Percentiles rank a stretch among this genome's conserved stretches.
phyloP scores from a whole-genome alignment of 1,140 invertebrate species.

The Conus betulinus region DNA sequence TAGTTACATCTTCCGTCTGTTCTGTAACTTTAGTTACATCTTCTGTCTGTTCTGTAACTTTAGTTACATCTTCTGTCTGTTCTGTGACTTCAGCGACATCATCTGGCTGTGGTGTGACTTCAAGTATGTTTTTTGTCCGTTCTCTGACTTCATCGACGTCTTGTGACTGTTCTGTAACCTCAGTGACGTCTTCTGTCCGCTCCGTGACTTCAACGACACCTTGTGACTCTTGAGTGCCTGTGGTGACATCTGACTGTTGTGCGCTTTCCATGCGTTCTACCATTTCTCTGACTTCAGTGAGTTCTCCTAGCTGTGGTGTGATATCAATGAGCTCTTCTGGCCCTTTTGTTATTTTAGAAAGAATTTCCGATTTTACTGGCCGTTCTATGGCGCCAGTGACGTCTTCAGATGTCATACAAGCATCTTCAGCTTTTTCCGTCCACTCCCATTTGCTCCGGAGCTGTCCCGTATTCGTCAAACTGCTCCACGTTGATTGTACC shows the following conservation, averaged over 20 bases:
- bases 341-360: not conserved
- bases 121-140: not conserved
- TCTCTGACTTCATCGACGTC: too few relatives aligned
- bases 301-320: not conserved
- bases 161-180: too few relatives aligned
- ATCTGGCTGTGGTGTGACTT: too few relatives aligned
- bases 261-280: not conserved
- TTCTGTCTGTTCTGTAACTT: not conserved
- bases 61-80: too few relatives aligned
- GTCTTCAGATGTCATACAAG: not conserved
- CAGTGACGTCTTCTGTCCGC: too few relatives aligned
- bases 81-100: too few relatives aligned
- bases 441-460: too few relatives aligned
- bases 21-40: too few relatives aligned
- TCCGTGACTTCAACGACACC: too few relatives aligned
- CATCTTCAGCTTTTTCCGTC: not conserved
- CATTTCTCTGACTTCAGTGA: not conserved
- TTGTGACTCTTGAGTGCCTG: too few relatives aligned
- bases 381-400: not conserved
- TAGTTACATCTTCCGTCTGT: not conserved
- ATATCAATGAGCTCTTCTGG: not conserved
- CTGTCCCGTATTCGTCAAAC: too few relatives aligned
- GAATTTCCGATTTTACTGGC: not conserved
- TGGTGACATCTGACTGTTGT: not conserved
- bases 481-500: too few relatives aligned